Evolutionary conservation across 2,113 vertebrate species (phyloP).

Genomic region (Acrocephalus kingi): DNA sequence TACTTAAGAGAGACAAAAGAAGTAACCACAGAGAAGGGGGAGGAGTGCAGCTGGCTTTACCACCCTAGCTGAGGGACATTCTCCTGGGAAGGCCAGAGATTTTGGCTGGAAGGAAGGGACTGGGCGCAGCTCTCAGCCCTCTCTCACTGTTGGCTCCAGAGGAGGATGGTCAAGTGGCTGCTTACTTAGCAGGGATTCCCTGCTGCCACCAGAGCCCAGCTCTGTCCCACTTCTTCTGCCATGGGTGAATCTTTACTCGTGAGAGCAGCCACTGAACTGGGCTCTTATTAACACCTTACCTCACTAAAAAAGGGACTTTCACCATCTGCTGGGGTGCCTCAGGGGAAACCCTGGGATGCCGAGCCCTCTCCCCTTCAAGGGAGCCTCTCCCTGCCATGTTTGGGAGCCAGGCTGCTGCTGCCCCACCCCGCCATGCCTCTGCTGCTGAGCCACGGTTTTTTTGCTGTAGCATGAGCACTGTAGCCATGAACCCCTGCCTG

Average conservation of each 20-base stretch:
- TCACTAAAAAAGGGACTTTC: not conserved
- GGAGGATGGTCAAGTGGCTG: not conserved
- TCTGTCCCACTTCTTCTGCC: not conserved
- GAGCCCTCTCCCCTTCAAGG: not conserved
- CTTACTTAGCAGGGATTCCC: not conserved
- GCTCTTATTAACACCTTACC: not conserved
- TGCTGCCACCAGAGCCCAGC: not conserved
- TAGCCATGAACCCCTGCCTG: not conserved
- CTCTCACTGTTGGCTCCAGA: not conserved
- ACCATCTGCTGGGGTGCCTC: not conserved
- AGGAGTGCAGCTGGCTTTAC: not conserved
- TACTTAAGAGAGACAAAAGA: not conserved
- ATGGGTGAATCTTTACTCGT: not conserved
- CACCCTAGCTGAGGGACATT: not conserved
- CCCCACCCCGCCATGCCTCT: rapidly evolving
- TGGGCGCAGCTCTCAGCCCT: not conserved
- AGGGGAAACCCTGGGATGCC: rapidly evolving
- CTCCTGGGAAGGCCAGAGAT: not conserved
- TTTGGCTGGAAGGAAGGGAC: not conserved
- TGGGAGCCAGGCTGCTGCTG: rapidly evolving
- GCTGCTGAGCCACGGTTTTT: no score
- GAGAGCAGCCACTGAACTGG: not conserved
- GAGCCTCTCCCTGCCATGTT: not conserved
- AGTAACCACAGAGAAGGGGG: not conserved
- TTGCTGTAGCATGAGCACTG: not conserved